Percentiles rank a stretch among this genome's conserved stretches.
Conservation (phyloP, 1,140 invertebrate genomes). For the Drosophila albomicans region DNA sequence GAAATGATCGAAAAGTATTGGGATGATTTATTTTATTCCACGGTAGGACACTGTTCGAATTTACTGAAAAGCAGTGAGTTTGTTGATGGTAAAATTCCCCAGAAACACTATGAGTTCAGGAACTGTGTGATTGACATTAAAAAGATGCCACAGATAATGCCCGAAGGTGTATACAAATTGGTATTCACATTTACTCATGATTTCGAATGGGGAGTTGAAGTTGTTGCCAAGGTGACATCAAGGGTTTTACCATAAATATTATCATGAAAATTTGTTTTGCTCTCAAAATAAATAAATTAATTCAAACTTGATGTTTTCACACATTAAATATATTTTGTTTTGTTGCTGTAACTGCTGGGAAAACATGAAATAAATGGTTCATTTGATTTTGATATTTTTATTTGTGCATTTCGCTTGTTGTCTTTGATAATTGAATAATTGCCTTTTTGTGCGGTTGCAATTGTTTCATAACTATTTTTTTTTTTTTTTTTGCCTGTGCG, state of each 20-base stretch:
- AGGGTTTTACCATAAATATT: not conserved
- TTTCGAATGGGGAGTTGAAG: not conserved
- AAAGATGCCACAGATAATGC: not conserved
- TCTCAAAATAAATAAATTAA: not conserved
- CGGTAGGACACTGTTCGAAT: not conserved
- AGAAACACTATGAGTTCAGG: not conserved
- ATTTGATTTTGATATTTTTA: slow-evolving; percentile 1
- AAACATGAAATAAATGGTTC: not conserved
- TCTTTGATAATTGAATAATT: slow-evolving; percentile 72
- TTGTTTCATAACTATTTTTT: slow-evolving; percentile 27
- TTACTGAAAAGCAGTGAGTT: not conserved
- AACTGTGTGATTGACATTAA: not conserved
- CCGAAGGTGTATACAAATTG: not conserved
- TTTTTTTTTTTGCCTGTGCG: not conserved
- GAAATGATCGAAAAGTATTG: not conserved
- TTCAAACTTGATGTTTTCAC: too few relatives aligned
- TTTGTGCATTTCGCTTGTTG: not conserved
- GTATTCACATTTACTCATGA: too few relatives aligned
- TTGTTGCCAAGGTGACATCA: not conserved
- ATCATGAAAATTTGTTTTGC: too few relatives aligned
- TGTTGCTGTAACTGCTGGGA: not conserved
- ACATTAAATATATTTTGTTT: not conserved
- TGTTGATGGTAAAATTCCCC: not conserved
- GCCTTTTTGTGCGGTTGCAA: slow-evolving; percentile 26
- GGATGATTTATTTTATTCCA: not conserved